These are phyloP conservation scores for Meghimatium bilineatum DNA, from an alignment of 2,888 invertebrate species.

Conservation along the genomic window DNA sequence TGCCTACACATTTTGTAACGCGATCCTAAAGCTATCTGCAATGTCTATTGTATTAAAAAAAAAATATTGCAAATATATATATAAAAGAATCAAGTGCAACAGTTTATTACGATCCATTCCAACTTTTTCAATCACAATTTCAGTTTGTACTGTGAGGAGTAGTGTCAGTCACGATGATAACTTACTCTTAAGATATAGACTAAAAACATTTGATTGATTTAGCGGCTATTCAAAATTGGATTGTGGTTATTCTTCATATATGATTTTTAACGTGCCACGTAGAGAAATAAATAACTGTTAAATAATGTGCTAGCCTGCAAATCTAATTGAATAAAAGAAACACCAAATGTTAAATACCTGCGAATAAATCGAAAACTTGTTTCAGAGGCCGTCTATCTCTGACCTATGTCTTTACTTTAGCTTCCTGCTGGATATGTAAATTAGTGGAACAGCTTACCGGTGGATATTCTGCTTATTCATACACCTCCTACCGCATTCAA, in stretches of 20 bases:
- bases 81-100: neutral
- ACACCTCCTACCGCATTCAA: neutral
- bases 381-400: conserved; percentile 38
- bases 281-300: neutral
- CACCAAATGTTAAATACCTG: conserved; percentile 20
- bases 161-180: too few species aligned
- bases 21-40: neutral
- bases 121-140: neutral
- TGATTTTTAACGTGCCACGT: neutral
- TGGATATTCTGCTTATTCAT: conserved; percentile 11
- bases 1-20: neutral
- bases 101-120: neutral
- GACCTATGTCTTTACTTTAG: conserved; percentile 55
- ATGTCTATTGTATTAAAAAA: neutral
- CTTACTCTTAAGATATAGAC: too few species aligned
- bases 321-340: neutral
- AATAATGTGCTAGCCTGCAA: neutral
- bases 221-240: neutral
- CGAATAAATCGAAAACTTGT: conserved; percentile 40
- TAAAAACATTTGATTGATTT: neutral
- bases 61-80: neutral
- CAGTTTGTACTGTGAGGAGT: too few species aligned
- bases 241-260: neutral
- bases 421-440: conserved; percentile 54
- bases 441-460: conserved; percentile 45